Evolutionary conservation across 2,113 vertebrate species (phyloP), one percentile per base, ranked within the genome.

Genomic region (Canis aureus): DNA sequence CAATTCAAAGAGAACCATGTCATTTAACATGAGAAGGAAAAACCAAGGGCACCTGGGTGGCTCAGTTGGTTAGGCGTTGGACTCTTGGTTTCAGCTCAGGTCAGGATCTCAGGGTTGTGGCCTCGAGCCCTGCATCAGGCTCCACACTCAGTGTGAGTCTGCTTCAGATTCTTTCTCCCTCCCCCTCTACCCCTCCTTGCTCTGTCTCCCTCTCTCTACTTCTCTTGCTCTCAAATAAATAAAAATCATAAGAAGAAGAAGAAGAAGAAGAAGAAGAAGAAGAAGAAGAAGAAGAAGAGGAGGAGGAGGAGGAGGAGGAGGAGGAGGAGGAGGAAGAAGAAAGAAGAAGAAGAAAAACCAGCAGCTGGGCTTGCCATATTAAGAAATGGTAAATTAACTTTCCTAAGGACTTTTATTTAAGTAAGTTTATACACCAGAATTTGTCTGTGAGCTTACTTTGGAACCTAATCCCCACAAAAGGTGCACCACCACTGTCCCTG

Each of bases 251-350:
- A n/a, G 2, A n/a, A 69, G 29, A n/a, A 3, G 29, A n/a, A 32
- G 64, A 29, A 69, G 29, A 32, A 3, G 29, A n/a, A 32, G 64
- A 29, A 66, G 12, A 2, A 66, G 62, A 25, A 23, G 3, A 25
- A 17, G 4, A 27, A 11, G 25, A 27, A 23, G 9, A 62, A 11
- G 3, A 64, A 4, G 27, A 4, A 2, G 16, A 66, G 4, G 11
- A 43, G 38, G 4, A 43, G 38, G 4, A 43, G 38, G 4, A 43
- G 38, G 4, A 43, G 38, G 4, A 43, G 38, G 4, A 43, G 4
- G 5, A 5, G 5, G 5, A 5, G 5, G 11, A 3, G 7, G 23
- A 23, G 27, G 23, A 23, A 62, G 9, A 11, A 6, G 23, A 27
- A 62, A 25, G 10, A 43, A 43, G 43, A 43, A 32, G 3, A 69